phyloP scores from a whole-genome alignment of 2,888 invertebrate genomes.

The Congeria kusceri region DNA sequence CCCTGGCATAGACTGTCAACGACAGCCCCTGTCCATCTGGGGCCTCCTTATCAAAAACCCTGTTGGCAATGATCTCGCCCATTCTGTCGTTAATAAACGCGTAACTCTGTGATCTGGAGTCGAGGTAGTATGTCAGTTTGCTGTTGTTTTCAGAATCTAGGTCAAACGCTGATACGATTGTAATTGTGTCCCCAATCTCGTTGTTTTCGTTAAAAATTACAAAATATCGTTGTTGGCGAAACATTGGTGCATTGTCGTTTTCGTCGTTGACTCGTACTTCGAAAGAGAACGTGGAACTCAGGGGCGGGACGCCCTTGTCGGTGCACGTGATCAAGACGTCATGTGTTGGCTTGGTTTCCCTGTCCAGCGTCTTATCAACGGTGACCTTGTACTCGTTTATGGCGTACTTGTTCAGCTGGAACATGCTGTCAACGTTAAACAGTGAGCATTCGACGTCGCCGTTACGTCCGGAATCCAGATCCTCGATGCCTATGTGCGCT shows the following conservation, averaged over 20 bases:
- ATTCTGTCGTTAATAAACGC: slow-evolving; percentile 91
- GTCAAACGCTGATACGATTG: slow-evolving; percentile 65
- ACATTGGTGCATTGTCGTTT: slow-evolving; percentile 95
- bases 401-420: slow-evolving; percentile 64
- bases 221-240: slow-evolving; percentile 86
- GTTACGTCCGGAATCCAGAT: slow-evolving; percentile 71
- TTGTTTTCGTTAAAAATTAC: slow-evolving; percentile 68
- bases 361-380: slow-evolving; percentile 61
- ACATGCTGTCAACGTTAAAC: slow-evolving; percentile 45
- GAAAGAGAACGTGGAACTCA: slow-evolving; percentile 52
- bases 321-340: slow-evolving; percentile 59
- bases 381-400: slow-evolving; percentile 69
- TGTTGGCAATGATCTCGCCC: slow-evolving; percentile 94
- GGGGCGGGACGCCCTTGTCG: slow-evolving; percentile 67
- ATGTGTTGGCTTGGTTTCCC: slow-evolving; percentile 55
- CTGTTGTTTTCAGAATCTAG: slow-evolving; percentile 69
- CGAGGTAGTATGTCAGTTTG: slow-evolving; percentile 86
- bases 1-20: slow-evolving; percentile 95
- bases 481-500: slow-evolving; percentile 67
- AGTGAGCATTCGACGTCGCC: slow-evolving; percentile 68
- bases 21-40: slow-evolving; percentile 92
- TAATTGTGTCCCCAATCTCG: slow-evolving; percentile 62
- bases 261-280: slow-evolving; percentile 90
- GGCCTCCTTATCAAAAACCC: slow-evolving; percentile 93
- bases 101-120: slow-evolving; percentile 91